Evolutionary conservation across 2,888 invertebrate species (phyloP).

Genomic region (Euproctis similis): DNA sequence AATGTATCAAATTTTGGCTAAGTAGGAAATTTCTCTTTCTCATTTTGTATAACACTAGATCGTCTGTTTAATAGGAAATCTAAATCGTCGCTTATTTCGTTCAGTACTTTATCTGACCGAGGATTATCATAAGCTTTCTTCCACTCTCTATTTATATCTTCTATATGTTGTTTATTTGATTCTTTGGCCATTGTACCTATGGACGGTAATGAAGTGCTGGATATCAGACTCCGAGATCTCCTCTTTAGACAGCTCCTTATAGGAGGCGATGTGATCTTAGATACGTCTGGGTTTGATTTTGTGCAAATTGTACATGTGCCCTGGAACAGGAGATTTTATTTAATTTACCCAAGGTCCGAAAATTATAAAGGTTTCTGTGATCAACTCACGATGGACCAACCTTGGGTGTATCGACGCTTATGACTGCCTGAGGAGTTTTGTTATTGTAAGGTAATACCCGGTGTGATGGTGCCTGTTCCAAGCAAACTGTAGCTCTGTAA

Average conservation of each 20-base stretch:
- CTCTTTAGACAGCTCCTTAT: constrained; percentile 69
- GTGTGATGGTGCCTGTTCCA: constrained; percentile 39
- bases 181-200: constrained; percentile 42
- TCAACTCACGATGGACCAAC: constrained; percentile 9
- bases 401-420: constrained; percentile 45
- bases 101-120: constrained; percentile 79
- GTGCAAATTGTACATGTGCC: constrained; percentile 59
- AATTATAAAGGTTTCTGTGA: no score
- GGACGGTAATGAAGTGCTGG: constrained; percentile 56
- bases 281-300: constrained; percentile 58
- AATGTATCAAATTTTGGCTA: constrained; percentile 29
- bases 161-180: constrained; percentile 47
- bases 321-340: no score
- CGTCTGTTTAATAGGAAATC: constrained; percentile 85
- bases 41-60: constrained; percentile 15
- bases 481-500: constrained; percentile 43
- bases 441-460: constrained; percentile 21
- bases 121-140: constrained; percentile 53
- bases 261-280: constrained; percentile 49
- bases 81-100: constrained; percentile 87
- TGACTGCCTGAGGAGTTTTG: constrained; percentile 38
- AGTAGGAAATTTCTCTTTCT: constrained; percentile 61
- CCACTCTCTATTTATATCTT: constrained; percentile 56
- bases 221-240: constrained; percentile 33
- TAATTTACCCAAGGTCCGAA: no score